phyloP scores from a whole-genome alignment of 2,888 invertebrate species.

The Dermolepida albohirtum region DNA sequence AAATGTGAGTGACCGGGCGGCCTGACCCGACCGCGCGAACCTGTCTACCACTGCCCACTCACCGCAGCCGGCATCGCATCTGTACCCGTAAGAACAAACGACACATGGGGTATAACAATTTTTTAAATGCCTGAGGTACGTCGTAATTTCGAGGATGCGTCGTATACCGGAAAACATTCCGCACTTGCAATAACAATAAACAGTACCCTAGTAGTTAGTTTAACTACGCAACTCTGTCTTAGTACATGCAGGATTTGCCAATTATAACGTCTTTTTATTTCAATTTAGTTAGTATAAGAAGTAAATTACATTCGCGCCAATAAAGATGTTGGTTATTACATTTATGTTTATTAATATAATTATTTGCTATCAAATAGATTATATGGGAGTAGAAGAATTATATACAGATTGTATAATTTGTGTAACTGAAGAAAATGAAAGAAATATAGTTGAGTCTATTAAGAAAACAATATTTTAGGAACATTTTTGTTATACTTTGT shows the following conservation, averaged over 20 bases:
- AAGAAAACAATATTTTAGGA: too few species aligned
- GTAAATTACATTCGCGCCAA: too few species aligned
- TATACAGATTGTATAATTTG: too few species aligned
- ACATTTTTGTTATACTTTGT: too few species aligned
- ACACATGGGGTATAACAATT: constrained; percentile 28
- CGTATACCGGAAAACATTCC: constrained; percentile 22
- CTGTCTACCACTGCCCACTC: constrained; percentile 51
- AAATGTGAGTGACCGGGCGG: constrained; percentile 54
- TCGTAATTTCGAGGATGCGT: constrained; percentile 26
- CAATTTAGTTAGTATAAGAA: background rate
- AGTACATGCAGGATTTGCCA: background rate
- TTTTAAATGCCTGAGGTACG: constrained; percentile 32
- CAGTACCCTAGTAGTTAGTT: constrained; percentile 15
- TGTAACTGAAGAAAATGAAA: too few species aligned
- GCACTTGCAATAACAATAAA: constrained; percentile 30
- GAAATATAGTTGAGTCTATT: too few species aligned
- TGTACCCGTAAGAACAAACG: constrained; percentile 31
- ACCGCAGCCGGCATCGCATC: constrained; percentile 44
- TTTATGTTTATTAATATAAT: background rate
- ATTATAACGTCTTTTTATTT: background rate
- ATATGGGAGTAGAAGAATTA: too few species aligned
- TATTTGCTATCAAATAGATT: too few species aligned
- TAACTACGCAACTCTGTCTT: background rate
- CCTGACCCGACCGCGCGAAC: constrained; percentile 52
- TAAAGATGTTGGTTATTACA: background rate